phyloP scores from a whole-genome alignment of 2,797 vertebrate species.

The Oreortyx pictus region DNA sequence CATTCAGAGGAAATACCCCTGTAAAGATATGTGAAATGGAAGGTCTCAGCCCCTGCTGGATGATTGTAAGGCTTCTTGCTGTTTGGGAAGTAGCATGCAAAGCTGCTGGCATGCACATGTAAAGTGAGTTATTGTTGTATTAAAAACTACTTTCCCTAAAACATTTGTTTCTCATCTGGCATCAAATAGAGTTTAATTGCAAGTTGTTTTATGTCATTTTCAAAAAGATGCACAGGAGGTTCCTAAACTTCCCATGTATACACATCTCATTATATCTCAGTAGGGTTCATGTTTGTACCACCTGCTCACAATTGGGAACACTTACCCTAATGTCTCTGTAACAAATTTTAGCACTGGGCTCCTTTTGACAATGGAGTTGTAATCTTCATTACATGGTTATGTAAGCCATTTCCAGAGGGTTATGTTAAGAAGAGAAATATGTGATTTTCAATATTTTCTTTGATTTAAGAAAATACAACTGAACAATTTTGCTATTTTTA shows the following conservation, averaged over 20 bases:
- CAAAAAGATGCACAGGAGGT: constrained; percentile 80
- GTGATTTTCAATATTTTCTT: constrained; percentile 72
- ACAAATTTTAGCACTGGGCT: constrained; percentile 70
- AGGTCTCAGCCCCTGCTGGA: constrained; percentile 47
- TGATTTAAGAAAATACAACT: constrained; percentile 54
- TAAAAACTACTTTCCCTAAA: constrained; percentile 78
- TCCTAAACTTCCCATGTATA: constrained; percentile 78
- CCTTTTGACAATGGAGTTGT: constrained; percentile 71
- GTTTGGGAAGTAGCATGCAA: constrained; percentile 58
- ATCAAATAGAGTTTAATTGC: constrained; percentile 82
- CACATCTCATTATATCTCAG: constrained; percentile 84
- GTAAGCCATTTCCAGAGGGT: constrained; percentile 59
- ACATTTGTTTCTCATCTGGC: constrained; percentile 83
- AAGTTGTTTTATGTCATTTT: constrained; percentile 82
- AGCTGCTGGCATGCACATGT: constrained; percentile 75
- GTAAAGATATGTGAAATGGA: constrained; percentile 49
- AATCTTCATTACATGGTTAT: constrained; percentile 65
- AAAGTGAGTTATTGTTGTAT: constrained; percentile 80
- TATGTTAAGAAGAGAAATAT: constrained; percentile 66
- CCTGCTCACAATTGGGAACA: constrained; percentile 78
- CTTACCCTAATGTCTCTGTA: constrained; percentile 65
- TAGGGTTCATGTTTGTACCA: constrained; percentile 77
- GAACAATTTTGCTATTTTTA: constrained; percentile 52
- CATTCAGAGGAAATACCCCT: constrained; percentile 29
- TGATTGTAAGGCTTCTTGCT: constrained; percentile 64